Evolutionary conservation across 2,113 vertebrate genomes (phyloP).

Genomic region (Cryptomyrus ogoouensis): DNA sequence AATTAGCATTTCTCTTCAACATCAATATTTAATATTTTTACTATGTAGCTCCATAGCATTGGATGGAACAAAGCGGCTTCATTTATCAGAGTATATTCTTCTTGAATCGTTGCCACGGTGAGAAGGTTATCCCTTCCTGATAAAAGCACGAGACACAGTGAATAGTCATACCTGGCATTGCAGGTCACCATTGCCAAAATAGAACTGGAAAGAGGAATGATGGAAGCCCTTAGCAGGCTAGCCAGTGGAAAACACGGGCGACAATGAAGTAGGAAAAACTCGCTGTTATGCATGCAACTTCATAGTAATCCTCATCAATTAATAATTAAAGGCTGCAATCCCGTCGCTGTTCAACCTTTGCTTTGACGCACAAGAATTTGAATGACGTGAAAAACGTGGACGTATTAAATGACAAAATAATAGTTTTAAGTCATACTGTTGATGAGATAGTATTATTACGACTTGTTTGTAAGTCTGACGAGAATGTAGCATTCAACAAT

Average conservation of each 20-base stretch:
- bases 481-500: neutral
- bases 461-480: neutral
- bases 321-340: neutral
- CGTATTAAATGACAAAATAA: neutral
- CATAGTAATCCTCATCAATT: neutral
- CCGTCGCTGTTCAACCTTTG: neutral
- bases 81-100: neutral
- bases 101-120: neutral
- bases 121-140: neutral
- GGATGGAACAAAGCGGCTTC: neutral
- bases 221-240: neutral
- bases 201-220: neutral
- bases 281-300: neutral
- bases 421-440: neutral
- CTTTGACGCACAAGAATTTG: neutral
- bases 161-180: neutral
- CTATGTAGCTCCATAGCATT: neutral
- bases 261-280: neutral
- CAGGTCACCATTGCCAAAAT: neutral
- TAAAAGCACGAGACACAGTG: neutral
- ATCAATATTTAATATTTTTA: constrained; percentile 2
- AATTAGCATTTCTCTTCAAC: neutral
- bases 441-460: neutral
- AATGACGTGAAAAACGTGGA: neutral
- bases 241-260: neutral